phyloP scores from a whole-genome alignment of 2,113 vertebrate genomes.

The Hemichromis elongatus region DNA sequence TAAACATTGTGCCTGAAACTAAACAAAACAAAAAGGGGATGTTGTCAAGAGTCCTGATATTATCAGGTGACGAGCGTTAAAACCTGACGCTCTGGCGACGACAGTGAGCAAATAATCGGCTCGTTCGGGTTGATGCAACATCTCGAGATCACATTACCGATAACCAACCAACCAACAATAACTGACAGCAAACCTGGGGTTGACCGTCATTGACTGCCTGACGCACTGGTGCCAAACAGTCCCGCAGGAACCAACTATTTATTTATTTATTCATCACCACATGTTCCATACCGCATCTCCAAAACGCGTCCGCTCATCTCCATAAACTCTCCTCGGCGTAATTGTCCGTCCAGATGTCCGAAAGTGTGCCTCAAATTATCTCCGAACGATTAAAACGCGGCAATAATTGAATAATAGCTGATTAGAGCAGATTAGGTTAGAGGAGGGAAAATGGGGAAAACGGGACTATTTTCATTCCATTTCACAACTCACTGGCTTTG shows the following conservation, averaged over 20 bases:
- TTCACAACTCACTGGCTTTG: constrained; percentile 4
- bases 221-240: constrained; percentile 28
- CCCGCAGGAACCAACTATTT: constrained; percentile 36
- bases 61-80: background rate
- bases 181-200: background rate
- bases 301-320: constrained; percentile 85
- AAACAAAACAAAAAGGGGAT: background rate
- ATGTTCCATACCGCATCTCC: constrained; percentile 60
- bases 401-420: constrained; percentile 64
- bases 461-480: background rate
- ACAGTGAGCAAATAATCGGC: background rate
- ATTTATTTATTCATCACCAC: constrained; percentile 73
- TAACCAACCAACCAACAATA: background rate
- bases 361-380: constrained; percentile 82
- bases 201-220: constrained; percentile 11
- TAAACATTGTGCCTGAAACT: background rate
- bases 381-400: constrained; percentile 79
- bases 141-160: constrained; percentile 25
- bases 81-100: background rate
- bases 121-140: background rate
- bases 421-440: constrained; percentile 27
- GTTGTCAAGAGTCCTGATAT: background rate
- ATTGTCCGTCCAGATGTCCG: constrained; percentile 96
- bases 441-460: background rate
- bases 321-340: constrained; percentile 87